Conservation (phyloP, 2,797 vertebrate species). For the Taenioides sp. region DNA sequence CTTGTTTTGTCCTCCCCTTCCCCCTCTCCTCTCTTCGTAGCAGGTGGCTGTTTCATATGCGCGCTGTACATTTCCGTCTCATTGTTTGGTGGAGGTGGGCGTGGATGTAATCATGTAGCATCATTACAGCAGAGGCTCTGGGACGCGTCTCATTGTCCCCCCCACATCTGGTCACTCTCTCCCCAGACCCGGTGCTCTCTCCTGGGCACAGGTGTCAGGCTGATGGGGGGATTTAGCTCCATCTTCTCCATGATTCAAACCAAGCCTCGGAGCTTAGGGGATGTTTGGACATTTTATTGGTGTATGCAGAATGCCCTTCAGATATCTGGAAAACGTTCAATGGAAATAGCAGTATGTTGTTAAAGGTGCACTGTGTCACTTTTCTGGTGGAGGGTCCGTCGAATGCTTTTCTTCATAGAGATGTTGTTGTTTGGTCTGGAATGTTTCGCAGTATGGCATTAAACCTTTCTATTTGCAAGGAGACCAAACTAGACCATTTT, state of each 20-base stretch:
- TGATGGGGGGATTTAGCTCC: conserved; percentile 54
- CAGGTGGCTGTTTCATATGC: conserved; percentile 75
- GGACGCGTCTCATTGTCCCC: conserved; percentile 47
- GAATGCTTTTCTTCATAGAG: too few species aligned
- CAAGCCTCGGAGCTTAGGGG: conserved; percentile 12
- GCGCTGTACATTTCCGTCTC: conserved; percentile 37
- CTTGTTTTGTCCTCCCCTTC: not conserved
- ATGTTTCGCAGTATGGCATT: too few species aligned
- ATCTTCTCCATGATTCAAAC: conserved; percentile 50
- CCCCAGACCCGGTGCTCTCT: conserved; percentile 40
- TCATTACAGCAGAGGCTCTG: conserved; percentile 45
- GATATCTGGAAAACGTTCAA: not conserved
- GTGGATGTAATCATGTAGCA: conserved; percentile 61
- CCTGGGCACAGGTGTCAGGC: conserved; percentile 53
- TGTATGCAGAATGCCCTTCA: conserved; percentile 33
- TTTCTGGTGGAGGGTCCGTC: too few species aligned
- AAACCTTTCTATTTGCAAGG: too few species aligned
- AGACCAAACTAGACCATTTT: too few species aligned
- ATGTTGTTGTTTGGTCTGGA: too few species aligned
- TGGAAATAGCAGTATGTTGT: too few species aligned
- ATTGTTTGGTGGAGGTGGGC: conserved; percentile 67
- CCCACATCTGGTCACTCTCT: conserved; percentile 65
- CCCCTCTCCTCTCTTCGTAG: conserved; percentile 53
- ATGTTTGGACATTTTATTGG: not conserved
- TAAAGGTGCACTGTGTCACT: too few species aligned